Evolutionary conservation across 2,888 invertebrate genomes (phyloP).

Genomic region (Synergus itoensis): DNA sequence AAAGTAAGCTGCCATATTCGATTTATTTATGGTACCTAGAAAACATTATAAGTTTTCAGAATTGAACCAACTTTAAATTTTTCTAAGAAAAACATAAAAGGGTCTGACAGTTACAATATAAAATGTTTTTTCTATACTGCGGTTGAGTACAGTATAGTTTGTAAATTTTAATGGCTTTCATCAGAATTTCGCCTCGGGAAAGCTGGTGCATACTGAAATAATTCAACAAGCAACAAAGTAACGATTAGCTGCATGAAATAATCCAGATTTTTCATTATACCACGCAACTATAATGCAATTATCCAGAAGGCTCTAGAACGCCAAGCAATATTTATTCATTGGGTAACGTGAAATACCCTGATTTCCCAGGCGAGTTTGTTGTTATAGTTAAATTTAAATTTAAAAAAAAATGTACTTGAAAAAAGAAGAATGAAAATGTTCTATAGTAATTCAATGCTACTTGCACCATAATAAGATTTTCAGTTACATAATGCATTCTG

Average conservation of each 20-base stretch:
- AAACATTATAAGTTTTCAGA: too few relatives aligned
- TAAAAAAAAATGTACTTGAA: neutral
- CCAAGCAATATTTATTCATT: constrained; percentile 42
- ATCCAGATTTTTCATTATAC: constrained; percentile 32
- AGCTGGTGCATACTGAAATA: neutral
- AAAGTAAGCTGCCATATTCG: too few relatives aligned
- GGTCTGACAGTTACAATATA: neutral
- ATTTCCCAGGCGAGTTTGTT: constrained; percentile 44
- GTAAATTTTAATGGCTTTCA: neutral
- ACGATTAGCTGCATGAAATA: constrained; percentile 15
- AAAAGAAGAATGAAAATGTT: neutral
- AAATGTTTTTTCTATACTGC: neutral
- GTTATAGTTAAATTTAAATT: constrained; percentile 28
- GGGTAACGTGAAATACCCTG: constrained; percentile 39
- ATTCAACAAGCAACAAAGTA: neutral
- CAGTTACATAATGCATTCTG: neutral
- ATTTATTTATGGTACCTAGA: too few relatives aligned
- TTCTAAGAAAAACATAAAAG: too few relatives aligned
- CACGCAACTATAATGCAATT: neutral
- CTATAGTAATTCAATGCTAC: neutral
- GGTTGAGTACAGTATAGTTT: neutral
- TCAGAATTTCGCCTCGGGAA: neutral
- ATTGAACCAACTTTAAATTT: too few relatives aligned
- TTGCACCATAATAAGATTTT: neutral
- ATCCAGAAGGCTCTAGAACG: neutral